Evolutionary conservation across 2,797 vertebrate species (phyloP).

Genomic region (Lacerta bilineata): DNA sequence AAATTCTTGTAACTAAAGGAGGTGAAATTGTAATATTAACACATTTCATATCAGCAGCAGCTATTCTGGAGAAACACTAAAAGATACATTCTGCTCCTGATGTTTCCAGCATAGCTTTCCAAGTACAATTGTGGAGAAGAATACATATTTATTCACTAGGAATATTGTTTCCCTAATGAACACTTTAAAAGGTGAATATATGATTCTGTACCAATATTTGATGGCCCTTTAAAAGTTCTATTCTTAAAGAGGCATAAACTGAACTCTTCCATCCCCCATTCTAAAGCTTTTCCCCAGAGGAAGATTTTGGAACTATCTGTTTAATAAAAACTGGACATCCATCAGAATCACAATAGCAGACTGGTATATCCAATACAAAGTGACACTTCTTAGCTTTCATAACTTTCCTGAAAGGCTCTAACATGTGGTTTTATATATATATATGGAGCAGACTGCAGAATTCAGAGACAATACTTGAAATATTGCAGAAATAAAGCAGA

Average conservation of each 20-base stretch:
- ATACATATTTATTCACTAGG: slow-evolving; percentile 21
- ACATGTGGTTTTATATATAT: not conserved
- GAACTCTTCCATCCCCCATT: not conserved
- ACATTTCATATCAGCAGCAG: slow-evolving; percentile 14
- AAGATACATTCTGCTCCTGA: not conserved
- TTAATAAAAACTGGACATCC: not conserved
- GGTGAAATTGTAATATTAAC: slow-evolving; percentile 44
- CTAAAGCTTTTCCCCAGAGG: not conserved
- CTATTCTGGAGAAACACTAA: slow-evolving; percentile 2
- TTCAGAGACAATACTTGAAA: not conserved
- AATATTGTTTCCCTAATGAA: not conserved
- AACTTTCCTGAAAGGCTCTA: not conserved
- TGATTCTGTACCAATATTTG: not conserved
- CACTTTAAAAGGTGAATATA: not conserved
- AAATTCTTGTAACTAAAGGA: slow-evolving; percentile 92
- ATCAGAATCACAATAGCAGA: not conserved
- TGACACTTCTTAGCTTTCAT: not conserved
- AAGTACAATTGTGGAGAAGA: not conserved
- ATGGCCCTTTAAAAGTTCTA: not conserved
- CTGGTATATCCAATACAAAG: not conserved
- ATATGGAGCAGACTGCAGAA: no score
- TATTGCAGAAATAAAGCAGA: not conserved
- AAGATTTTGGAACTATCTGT: not conserved
- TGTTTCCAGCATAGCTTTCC: slow-evolving; percentile 10
- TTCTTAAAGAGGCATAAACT: not conserved